Percentiles rank a stretch among this genome's conserved stretches.
These are phyloP conservation scores for Agrotis puta DNA, from an alignment of 2,888 invertebrate genomes.

Conservation along the genomic window DNA sequence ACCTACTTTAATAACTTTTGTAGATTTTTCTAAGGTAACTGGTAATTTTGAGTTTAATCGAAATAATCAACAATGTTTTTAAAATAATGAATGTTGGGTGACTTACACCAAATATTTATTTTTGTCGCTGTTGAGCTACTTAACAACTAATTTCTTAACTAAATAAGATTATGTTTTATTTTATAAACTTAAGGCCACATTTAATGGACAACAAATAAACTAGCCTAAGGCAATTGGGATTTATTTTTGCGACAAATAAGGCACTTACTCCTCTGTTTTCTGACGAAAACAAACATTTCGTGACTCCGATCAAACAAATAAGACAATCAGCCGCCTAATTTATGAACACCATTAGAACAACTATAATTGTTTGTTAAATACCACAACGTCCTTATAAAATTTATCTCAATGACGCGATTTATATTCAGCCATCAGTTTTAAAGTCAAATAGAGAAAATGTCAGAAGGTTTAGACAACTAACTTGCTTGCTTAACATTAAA, in stretches of 20 bases:
- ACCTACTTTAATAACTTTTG: no score
- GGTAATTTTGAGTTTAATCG: no score
- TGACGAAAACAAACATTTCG: constrained; percentile 9
- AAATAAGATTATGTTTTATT: not conserved
- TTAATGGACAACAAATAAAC: not conserved
- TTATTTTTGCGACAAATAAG: constrained; percentile 1
- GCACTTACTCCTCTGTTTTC: not conserved
- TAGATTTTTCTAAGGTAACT: no score
- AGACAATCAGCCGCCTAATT: constrained; percentile 44
- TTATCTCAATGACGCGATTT: constrained; percentile 46
- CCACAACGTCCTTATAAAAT: constrained; percentile 24
- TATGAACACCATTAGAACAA: constrained; percentile 38
- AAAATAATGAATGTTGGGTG: no score
- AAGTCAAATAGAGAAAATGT: not conserved
- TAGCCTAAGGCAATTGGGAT: not conserved
- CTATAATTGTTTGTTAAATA: constrained; percentile 49
- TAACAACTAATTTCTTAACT: not conserved
- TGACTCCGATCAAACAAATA: constrained; percentile 25
- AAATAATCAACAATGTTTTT: no score
- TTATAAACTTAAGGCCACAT: not conserved
- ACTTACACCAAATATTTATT: no score
- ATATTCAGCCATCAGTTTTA: constrained; percentile 30
- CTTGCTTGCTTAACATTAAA: no score
- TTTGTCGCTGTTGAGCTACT: no score
- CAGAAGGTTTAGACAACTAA: constrained; percentile 25